Percentiles rank a stretch among this genome's conserved stretches.
These are phyloP conservation scores for Dascillus cervinus DNA, from an alignment of 2,888 invertebrate genomes.

Conservation along the genomic window DNA sequence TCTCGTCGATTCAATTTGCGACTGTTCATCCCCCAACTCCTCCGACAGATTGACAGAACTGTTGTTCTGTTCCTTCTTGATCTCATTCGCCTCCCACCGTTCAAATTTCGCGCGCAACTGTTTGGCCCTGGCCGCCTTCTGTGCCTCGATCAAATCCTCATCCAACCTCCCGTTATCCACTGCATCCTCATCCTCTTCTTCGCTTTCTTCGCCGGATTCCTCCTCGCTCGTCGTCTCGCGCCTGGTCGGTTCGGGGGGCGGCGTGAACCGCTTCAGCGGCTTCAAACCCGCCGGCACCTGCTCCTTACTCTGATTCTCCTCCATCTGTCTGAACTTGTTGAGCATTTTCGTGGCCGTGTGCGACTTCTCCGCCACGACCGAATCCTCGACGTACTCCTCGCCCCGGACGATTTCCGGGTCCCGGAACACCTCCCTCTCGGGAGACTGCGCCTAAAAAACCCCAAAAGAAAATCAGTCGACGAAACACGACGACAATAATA, in stretches of 20 bases:
- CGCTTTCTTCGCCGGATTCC: conserved; percentile 39
- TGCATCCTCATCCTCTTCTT: conserved; percentile 44
- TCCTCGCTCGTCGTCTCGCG: conserved; percentile 36
- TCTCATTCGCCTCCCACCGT: conserved; percentile 70
- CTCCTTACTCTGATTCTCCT: conserved; percentile 56
- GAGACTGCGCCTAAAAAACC: conserved; percentile 50
- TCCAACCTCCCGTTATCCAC: conserved; percentile 36
- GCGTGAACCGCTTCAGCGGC: conserved; percentile 83
- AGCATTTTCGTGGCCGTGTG: conserved; percentile 84
- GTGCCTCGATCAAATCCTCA: conserved; percentile 51
- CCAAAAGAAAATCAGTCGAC: conserved; percentile 5
- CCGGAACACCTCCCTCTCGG: conserved; percentile 64
- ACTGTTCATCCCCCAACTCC: conserved; percentile 54
- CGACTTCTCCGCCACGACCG: conserved; percentile 46
- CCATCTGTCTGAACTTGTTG: conserved; percentile 82
- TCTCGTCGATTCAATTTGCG: conserved; percentile 76
- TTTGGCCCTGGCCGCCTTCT: conserved; percentile 73
- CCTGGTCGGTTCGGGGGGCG: conserved; percentile 62
- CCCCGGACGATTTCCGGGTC: conserved; percentile 65
- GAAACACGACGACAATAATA: background rate
- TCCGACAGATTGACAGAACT: conserved; percentile 41
- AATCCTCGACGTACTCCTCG: conserved; percentile 50
- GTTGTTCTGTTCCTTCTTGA: conserved; percentile 48
- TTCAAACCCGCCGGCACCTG: conserved; percentile 53
- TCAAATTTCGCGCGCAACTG: conserved; percentile 83